Percentiles rank a stretch among this genome's conserved stretches.
These are phyloP conservation scores for Oryzaephilus surinamensis DNA, from an alignment of 1,140 invertebrate species.

Conservation along the genomic window DNA sequence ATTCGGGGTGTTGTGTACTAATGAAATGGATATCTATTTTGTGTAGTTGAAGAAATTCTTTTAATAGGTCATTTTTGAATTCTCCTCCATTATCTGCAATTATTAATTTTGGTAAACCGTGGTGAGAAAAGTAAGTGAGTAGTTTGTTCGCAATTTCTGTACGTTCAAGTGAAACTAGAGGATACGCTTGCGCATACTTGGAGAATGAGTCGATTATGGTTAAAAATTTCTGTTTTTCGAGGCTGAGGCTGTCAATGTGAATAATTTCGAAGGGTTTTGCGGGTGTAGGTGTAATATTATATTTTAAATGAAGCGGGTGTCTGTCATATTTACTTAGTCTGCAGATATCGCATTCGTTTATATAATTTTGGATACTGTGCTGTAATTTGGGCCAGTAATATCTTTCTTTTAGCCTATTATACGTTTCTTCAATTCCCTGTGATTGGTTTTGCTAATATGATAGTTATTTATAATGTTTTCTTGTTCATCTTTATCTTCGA, in stretches of 20 bases:
- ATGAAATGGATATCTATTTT: conserved; percentile 13
- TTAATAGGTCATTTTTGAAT: conserved; percentile 13
- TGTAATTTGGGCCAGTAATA: conserved; percentile 32
- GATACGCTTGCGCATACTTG: conserved; percentile 18
- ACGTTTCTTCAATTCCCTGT: conserved; percentile 12
- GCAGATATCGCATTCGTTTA: conserved; percentile 24
- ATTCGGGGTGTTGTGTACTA: conserved; percentile 2
- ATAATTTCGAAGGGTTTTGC: conserved; percentile 25
- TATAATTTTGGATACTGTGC: conserved; percentile 16
- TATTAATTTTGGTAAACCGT: conserved; percentile 10
- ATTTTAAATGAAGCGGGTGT: conserved; percentile 22
- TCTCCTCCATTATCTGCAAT: conserved; percentile 12
- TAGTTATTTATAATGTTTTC: conserved; percentile 10
- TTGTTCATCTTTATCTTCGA: conserved; percentile 9
- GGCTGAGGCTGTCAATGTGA: conserved; percentile 24
- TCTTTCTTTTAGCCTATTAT: conserved; percentile 6
- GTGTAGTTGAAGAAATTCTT: conserved; percentile 10
- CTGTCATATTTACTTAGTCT: conserved; percentile 27
- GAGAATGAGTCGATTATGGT: conserved; percentile 26
- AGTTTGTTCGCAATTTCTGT: conserved; percentile 8
- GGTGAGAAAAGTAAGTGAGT: conserved; percentile 9
- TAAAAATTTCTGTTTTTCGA: conserved; percentile 16
- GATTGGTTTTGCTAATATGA: conserved; percentile 13
- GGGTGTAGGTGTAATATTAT: conserved; percentile 20
- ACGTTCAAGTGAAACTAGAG: conserved; percentile 2